phyloP scores from a whole-genome alignment of 30 jellyfish, hydroid and myxozoan species.

The Sanderia malayensis region DNA sequence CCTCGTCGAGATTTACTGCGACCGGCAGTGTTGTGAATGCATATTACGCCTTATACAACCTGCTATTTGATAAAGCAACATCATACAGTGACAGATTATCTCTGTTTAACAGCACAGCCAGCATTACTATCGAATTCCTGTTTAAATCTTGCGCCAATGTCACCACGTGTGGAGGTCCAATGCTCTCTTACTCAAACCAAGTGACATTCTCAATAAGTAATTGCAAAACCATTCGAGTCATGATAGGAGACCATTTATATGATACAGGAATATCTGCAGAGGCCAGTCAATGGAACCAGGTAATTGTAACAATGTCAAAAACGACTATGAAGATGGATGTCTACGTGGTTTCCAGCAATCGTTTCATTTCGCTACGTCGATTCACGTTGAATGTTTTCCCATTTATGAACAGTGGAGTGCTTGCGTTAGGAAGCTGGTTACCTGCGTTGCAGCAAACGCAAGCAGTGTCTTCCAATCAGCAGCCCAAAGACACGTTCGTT shows the following conservation, averaged over 20 bases:
- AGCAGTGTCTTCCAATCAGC: neutral
- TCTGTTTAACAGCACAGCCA: constrained; percentile 16
- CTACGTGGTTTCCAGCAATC: constrained; percentile 17
- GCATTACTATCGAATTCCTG: constrained; percentile 42
- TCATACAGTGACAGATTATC: constrained; percentile 8
- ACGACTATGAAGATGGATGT: constrained; percentile 42
- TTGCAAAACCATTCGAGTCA: constrained; percentile 21
- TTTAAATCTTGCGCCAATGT: constrained; percentile 49
- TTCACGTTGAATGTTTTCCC: constrained; percentile 30
- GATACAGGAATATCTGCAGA: constrained; percentile 52
- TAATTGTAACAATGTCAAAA: constrained; percentile 34
- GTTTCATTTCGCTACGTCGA: constrained; percentile 25
- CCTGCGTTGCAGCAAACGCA: constrained; percentile 24
- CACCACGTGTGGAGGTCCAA: constrained; percentile 47
- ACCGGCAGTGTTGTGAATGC: constrained; percentile 21
- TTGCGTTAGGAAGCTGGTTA: constrained; percentile 61
- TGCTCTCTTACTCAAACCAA: constrained; percentile 32
- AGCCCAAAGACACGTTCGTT: constrained; percentile 41
- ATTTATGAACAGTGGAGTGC: constrained; percentile 36
- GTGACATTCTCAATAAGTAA: constrained; percentile 45
- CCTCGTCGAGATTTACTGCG: constrained; percentile 14
- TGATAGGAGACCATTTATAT: constrained; percentile 20
- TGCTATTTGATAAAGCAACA: constrained; percentile 36
- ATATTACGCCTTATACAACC: constrained; percentile 32
- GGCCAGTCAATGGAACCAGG: constrained; percentile 40